Evolutionary conservation across 2,797 vertebrate genomes (phyloP), one percentile per base, ranked within the genome.

Genomic region (Falco concolor): DNA sequence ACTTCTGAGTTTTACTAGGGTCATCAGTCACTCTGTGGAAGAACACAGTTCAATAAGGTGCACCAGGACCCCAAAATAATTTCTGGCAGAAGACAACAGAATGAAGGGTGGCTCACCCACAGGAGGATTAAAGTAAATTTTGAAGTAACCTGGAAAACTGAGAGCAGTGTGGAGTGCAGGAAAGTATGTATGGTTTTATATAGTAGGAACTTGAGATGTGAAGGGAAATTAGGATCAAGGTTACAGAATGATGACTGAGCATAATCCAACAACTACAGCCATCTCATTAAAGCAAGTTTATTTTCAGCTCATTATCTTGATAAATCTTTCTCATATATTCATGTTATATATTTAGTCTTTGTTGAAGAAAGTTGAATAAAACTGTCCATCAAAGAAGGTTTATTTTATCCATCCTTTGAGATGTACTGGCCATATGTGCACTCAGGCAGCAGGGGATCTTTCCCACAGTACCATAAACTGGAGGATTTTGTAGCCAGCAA

Each of bases 241-340:
- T 75, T 83, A 54, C 36, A 92, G 95, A 90, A 78, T 59, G 5
- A 60, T 93, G 72, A 74, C 56, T 36, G 67, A 91, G n/a, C 54
- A 74, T 92, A 93, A 92, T 88, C 32, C 91, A 90, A 45, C 57
- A 81, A 47, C 28, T 30, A 63, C 16, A 83, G 80, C 59, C 45
- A 61, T 61, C 82, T 93, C 69, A 89, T 82, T 93, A 92, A 89
- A 82, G 53, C 30, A 90, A 87, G 38, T 90, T 95, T 79, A 93
- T 95, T 96, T 96, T 88, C 61, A 82, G 40, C 45, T 88, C 11
- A 2, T 74, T 89, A 54, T 49, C 65, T 86, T 79, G 47, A 32
- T 81, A 50, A 2, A 44, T 34, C 69, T 84, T 87, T 68, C 87
- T 77, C 13, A 61, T 32, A 24, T 49, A 52, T 75, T 89, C 20